phyloP scores from a whole-genome alignment of 2,113 vertebrate genomes.

The Cairina moschata region DNA sequence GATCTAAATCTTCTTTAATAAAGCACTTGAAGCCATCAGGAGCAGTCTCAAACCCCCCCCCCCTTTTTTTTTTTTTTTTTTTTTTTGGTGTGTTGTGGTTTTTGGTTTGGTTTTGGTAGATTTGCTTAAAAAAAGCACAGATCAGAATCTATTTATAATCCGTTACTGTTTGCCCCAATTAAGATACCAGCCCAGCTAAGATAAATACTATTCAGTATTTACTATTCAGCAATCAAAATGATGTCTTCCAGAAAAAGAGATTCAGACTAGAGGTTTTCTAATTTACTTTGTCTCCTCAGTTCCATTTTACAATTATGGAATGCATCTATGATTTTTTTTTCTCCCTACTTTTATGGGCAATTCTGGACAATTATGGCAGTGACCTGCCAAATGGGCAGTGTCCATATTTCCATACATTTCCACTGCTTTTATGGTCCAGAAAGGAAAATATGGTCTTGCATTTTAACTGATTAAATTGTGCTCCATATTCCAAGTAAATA shows the following conservation, averaged over 20 bases:
- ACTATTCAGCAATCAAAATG: background rate
- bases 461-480: slow-evolving; percentile 18
- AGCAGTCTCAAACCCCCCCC: background rate
- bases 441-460: background rate
- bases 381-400: background rate
- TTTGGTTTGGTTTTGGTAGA: background rate
- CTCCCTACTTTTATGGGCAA: background rate
- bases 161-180: background rate
- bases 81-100: background rate
- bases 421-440: background rate
- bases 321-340: background rate
- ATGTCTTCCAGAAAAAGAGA: background rate
- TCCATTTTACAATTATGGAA: background rate
- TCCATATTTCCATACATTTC: background rate
- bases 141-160: background rate
- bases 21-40: background rate
- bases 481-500: background rate
- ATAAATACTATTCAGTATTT: background rate
- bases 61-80: too few species aligned
- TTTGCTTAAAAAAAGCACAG: background rate
- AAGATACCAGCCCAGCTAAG: background rate
- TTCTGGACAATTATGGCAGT: background rate
- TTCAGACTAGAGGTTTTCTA: background rate
- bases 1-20: background rate
- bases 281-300: background rate